Evolutionary conservation across 1,140 invertebrate species (phyloP), one percentile per base, ranked within the genome.

Genomic region (Grapholita molesta): DNA sequence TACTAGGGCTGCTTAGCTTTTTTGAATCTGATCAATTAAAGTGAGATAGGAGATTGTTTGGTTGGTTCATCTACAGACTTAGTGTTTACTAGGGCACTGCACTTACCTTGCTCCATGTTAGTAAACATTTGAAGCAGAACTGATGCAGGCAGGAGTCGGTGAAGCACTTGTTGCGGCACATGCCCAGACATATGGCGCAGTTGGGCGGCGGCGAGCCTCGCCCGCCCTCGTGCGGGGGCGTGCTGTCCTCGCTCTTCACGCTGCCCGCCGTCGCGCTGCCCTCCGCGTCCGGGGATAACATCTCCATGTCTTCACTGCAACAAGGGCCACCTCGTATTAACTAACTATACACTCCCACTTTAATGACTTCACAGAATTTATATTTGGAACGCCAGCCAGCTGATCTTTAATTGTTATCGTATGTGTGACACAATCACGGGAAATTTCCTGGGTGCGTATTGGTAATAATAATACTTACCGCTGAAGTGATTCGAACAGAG

Each of bases 71-170:
- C n/a, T n/a, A 2, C 5, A 42, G 5, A 1, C n/a, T 15, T n/a
- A 42, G 2, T 42, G 35, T 38, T 38, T 11, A 38, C 33, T 35
- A 18, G 38, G 3, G 0, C 3, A 18, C 12, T n/a, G 6, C 15
- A 79, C 90, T 91, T 83, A 96, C 95, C 93, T 98, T 98, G 33
- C 97, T 98, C 98, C 98, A 99, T 82, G 98, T 96, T 42, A 97
- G 88, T 1, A 99, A 92, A 85, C 98, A 99, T 69, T 95, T 95
- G 77, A 98, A 99, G 86, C 98, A 99, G 86, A 99, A 99, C 80
- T 97, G 95, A 88, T 99, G 98, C 75, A 97, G 94, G 84, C 98
- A 99, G 32, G 95, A 96, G 80, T 98, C 96, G 0, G 97, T 97
- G 78, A 97, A 98, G 9, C 97, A 98, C 81, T 97, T 98, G 78